Evolutionary conservation across 2,797 vertebrate species (phyloP).

Genomic region (Siniperca obscura): DNA sequence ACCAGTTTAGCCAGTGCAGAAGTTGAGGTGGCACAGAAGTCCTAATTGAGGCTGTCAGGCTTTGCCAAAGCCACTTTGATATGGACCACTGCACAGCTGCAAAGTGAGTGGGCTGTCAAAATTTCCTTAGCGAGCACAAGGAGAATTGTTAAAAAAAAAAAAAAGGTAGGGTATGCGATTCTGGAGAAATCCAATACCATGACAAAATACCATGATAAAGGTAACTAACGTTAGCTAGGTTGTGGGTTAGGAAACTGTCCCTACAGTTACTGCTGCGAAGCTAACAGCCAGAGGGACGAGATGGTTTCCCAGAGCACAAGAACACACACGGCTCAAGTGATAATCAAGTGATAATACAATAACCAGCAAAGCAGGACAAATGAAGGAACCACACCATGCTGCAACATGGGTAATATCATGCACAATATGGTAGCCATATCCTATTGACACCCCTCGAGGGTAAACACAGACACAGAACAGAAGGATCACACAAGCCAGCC

Average conservation of each 20-base stretch:
- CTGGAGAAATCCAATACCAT: too few species aligned
- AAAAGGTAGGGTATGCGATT: too few species aligned
- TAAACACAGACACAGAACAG: conserved; percentile 77
- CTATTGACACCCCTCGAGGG: conserved; percentile 74
- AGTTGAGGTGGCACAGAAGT: conserved; percentile 62
- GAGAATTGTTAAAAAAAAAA: conserved; percentile 26
- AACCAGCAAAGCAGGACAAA: conserved; percentile 52
- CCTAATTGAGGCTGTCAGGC: conserved; percentile 71
- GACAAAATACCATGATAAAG: too few species aligned
- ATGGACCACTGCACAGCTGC: conserved; percentile 67
- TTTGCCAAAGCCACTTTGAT: conserved; percentile 66
- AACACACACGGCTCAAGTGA: conserved; percentile 4
- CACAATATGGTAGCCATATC: conserved; percentile 75
- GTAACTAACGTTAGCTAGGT: too few species aligned
- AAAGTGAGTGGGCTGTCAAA: conserved; percentile 52
- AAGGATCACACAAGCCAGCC: conserved; percentile 67
- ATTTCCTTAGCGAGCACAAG: conserved; percentile 23
- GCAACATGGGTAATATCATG: conserved; percentile 58
- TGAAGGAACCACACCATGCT: conserved; percentile 39
- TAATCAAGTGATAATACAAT: conserved; percentile 40
- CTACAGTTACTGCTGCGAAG: too few species aligned
- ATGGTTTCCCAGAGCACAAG: too few species aligned
- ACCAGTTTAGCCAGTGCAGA: conserved; percentile 53
- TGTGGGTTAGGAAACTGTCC: too few species aligned
- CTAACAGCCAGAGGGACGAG: too few species aligned